phyloP scores from a whole-genome alignment of 2,797 vertebrate genomes.

The Neosilurus mollespiculum region DNA sequence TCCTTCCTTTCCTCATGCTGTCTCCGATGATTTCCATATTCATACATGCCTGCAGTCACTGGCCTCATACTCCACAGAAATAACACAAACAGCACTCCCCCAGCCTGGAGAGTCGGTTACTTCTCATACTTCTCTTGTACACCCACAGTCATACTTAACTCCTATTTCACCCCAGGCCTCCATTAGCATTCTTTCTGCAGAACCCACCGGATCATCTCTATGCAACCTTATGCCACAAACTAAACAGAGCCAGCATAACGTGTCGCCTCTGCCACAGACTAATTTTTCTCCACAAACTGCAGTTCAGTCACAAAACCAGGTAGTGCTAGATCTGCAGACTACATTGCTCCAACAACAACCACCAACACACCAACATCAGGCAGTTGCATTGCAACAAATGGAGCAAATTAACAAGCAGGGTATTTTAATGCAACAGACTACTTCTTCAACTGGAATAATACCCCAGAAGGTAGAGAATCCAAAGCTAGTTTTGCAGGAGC shows the following conservation, averaged over 20 bases:
- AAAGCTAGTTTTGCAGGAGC: constrained; percentile 46
- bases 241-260: constrained; percentile 69
- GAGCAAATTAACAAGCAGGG: constrained; percentile 66
- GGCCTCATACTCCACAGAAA: constrained; percentile 73
- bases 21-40: constrained; percentile 46
- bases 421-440: constrained; percentile 57
- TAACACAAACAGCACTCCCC: constrained; percentile 63
- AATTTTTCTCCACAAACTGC: constrained; percentile 71
- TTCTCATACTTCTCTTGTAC: constrained; percentile 64
- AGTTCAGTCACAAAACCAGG: constrained; percentile 64
- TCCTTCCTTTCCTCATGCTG: constrained; percentile 46
- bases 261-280: constrained; percentile 68
- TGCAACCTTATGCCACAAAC: constrained; percentile 64
- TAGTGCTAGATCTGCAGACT: constrained; percentile 66
- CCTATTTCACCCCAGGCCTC: constrained; percentile 72
- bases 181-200: constrained; percentile 67
- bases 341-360: constrained; percentile 65
- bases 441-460: constrained; percentile 23
- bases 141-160: constrained; percentile 72
- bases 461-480: constrained; percentile 50
- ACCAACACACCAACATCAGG: constrained; percentile 53
- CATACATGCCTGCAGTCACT: constrained; percentile 60
- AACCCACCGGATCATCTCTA: constrained; percentile 64
- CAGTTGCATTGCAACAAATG: constrained; percentile 50
- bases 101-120: constrained; percentile 53